phyloP scores from a whole-genome alignment of 2,888 invertebrate genomes.

The Cistogaster globosa region DNA sequence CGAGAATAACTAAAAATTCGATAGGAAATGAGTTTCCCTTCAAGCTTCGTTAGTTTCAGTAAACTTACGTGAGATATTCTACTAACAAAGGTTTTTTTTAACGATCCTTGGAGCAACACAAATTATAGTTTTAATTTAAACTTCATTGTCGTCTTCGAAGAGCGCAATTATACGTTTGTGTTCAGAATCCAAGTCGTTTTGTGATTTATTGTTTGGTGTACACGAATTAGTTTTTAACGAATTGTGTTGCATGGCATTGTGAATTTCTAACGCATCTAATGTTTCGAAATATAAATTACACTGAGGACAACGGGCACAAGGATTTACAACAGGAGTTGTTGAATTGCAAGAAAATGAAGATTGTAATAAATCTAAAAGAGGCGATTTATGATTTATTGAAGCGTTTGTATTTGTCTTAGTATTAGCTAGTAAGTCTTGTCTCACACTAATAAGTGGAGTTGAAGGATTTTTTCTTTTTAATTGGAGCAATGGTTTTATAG shows the following conservation, averaged over 20 bases:
- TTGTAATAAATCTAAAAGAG: slow-evolving; percentile 46
- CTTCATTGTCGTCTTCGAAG: slow-evolving; percentile 77
- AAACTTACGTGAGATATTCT: too few species aligned
- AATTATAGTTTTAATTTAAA: slow-evolving; percentile 14
- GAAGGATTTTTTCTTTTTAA: slow-evolving; percentile 10
- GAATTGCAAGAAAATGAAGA: slow-evolving; percentile 39
- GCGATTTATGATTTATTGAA: slow-evolving; percentile 21
- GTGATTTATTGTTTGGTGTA: slow-evolving; percentile 21
- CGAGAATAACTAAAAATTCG: too few species aligned
- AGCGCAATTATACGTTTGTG: slow-evolving; percentile 80
- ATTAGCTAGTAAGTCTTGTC: slow-evolving; percentile 69
- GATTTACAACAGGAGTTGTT: slow-evolving; percentile 32
- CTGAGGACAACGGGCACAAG: slow-evolving; percentile 80
- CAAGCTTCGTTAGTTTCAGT: too few species aligned
- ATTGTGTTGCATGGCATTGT: slow-evolving; percentile 79
- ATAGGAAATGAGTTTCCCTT: too few species aligned
- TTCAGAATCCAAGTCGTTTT: slow-evolving; percentile 74
- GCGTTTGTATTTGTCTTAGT: slow-evolving; percentile 23
- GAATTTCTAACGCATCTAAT: slow-evolving; percentile 79
- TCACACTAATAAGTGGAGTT: slow-evolving; percentile 66
- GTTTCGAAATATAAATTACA: slow-evolving; percentile 79
- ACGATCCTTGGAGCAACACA: not conserved
- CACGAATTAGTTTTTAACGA: slow-evolving; percentile 16
- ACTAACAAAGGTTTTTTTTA: too few species aligned
- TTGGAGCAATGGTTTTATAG: slow-evolving; percentile 14